A percentile compares a stretch with the other conserved stretches of the same genome.
phyloP scores from a whole-genome alignment of 2,888 invertebrate species.

The Brachyptera risi region DNA sequence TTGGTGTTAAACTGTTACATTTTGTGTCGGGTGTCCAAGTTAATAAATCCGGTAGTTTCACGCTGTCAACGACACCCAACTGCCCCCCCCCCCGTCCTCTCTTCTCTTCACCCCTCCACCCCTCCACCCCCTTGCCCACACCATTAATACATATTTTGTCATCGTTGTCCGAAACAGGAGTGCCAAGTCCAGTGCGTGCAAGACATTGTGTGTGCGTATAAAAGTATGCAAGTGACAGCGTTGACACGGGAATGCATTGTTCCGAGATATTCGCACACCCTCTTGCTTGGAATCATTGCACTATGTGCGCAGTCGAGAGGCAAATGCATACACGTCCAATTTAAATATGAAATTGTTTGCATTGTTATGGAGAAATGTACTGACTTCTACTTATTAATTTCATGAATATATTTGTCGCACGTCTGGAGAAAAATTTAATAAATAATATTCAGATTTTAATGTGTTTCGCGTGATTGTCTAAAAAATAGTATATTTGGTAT shows the following conservation, averaged over 20 bases:
- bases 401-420: too few relatives aligned
- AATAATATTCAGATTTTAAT: too few relatives aligned
- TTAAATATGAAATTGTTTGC: background rate
- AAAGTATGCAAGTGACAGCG: slow-evolving; percentile 20
- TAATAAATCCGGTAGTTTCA: slow-evolving; percentile 28
- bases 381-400: too few relatives aligned
- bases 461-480: too few relatives aligned
- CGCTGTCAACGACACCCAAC: slow-evolving; percentile 22
- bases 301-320: too few relatives aligned
- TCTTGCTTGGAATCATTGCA: background rate
- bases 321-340: background rate
- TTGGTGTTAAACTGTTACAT: background rate
- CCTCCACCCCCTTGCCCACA: slow-evolving; percentile 29
- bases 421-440: too few relatives aligned
- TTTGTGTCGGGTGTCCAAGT: slow-evolving; percentile 16
- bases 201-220: background rate
- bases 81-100: slow-evolving; percentile 14
- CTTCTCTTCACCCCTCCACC: slow-evolving; percentile 33
- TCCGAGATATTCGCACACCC: background rate
- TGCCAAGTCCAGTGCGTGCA: slow-evolving; percentile 28
- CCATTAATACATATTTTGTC: slow-evolving; percentile 39
- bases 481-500: too few relatives aligned
- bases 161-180: slow-evolving; percentile 35
- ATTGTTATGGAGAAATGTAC: background rate
- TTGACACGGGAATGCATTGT: background rate